A percentile compares a stretch with the other conserved stretches of the same genome.
Evolutionary conservation across 2,888 invertebrate genomes (phyloP).

Genomic region (Labia minor): DNA sequence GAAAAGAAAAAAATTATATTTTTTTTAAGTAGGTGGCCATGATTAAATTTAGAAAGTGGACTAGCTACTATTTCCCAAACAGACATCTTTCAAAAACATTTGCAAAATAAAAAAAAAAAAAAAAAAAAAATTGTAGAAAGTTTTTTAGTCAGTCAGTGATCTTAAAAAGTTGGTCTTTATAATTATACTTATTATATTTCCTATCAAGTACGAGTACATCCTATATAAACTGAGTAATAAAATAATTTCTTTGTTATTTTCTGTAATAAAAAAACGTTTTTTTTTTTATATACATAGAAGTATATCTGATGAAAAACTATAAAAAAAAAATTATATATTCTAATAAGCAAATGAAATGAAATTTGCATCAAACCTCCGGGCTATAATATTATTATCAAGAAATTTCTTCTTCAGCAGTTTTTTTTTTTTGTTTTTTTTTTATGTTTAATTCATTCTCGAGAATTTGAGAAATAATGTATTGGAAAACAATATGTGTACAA

Average conservation of each 20-base stretch:
- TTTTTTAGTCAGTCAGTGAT: neutral
- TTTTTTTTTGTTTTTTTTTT: neutral
- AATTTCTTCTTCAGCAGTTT: neutral
- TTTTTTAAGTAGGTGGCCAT: neutral
- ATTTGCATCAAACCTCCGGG: neutral
- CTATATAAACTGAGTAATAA: neutral
- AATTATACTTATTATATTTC: too few relatives aligned
- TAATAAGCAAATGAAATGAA: too few relatives aligned
- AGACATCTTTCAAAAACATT: neutral
- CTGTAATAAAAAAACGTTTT: neutral
- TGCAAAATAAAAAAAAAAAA: neutral
- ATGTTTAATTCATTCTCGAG: too few relatives aligned
- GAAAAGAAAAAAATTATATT: neutral
- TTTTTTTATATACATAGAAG: neutral
- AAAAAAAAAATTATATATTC: neutral
- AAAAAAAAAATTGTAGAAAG: neutral
- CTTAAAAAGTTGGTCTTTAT: too few relatives aligned
- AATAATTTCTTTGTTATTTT: slow-evolving; percentile 13
- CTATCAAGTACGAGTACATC: too few relatives aligned
- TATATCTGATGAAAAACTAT: neutral
- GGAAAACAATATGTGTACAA: too few relatives aligned
- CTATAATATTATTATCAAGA: neutral
- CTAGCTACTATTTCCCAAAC: neutral
- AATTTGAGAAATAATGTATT: too few relatives aligned
- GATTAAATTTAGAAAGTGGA: neutral